These are phyloP conservation scores for Frankliniella fusca DNA, from an alignment of 2,888 invertebrate genomes.

Conservation along the genomic window DNA sequence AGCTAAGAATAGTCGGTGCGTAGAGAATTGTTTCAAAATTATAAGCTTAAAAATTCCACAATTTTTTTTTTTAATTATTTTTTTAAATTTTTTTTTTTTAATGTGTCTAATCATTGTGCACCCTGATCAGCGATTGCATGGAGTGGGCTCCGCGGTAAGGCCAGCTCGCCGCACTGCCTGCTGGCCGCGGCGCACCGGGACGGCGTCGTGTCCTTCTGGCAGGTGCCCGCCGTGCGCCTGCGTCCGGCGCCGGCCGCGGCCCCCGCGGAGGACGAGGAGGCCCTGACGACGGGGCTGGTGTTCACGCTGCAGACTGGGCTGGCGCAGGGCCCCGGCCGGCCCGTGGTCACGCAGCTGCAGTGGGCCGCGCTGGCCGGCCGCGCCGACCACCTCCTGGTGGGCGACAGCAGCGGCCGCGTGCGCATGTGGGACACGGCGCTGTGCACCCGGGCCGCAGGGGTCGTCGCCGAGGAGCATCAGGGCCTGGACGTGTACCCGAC, in stretches of 20 bases:
- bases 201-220: constrained; percentile 33
- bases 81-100: too few relatives aligned
- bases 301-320: neutral
- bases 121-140: constrained; percentile 30
- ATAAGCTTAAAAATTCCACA: too few relatives aligned
- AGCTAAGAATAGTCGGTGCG: constrained; percentile 37
- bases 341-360: neutral
- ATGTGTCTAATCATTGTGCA: too few relatives aligned
- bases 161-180: neutral
- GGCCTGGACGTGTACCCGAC: constrained; percentile 8
- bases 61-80: too few relatives aligned
- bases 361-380: neutral
- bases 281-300: neutral
- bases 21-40: neutral
- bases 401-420: constrained; percentile 35
- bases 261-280: constrained; percentile 13
- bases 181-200: constrained; percentile 31
- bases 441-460: neutral
- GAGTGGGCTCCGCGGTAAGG: constrained; percentile 16
- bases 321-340: neutral
- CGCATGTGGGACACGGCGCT: constrained; percentile 1
- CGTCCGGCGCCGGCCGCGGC: neutral
- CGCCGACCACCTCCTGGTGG: constrained; percentile 29
- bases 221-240: constrained; percentile 21
- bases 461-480: neutral